Evolutionary conservation across 1,140 invertebrate genomes (phyloP).

Genomic region (Cepaea nemoralis): DNA sequence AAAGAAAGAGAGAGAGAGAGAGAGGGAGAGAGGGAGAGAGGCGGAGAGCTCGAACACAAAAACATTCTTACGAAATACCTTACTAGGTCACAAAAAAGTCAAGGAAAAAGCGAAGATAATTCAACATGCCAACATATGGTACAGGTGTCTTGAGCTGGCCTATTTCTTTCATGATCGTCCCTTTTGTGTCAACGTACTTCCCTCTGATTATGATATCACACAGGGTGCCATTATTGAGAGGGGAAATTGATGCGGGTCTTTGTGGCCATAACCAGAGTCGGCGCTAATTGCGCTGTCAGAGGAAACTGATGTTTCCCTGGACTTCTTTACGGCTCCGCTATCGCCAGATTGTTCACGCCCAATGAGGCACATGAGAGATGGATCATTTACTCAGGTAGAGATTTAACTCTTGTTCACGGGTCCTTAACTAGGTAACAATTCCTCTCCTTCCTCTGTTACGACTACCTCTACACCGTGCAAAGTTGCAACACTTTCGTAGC

Average conservation of each 20-base stretch:
- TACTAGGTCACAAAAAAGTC: background rate
- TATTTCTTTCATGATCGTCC: background rate
- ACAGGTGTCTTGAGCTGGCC: background rate
- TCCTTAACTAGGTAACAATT: too few relatives aligned
- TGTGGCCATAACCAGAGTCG: background rate
- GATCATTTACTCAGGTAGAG: background rate
- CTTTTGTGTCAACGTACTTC: background rate
- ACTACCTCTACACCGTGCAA: too few relatives aligned
- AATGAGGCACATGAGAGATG: background rate
- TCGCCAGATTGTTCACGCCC: conserved; percentile 14
- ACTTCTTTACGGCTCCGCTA: conserved; percentile 1
- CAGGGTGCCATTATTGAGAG: background rate
- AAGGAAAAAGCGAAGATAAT: background rate
- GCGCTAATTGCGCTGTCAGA: conserved; percentile 11
- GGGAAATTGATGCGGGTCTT: conserved; percentile 15
- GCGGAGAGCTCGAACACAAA: background rate
- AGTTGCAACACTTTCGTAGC: too few relatives aligned
- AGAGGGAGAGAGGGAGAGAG: background rate
- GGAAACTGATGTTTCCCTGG: background rate
- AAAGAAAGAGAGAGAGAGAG: too few relatives aligned
- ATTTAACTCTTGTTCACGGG: background rate
- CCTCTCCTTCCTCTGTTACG: too few relatives aligned
- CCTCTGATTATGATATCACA: conserved; percentile 13
- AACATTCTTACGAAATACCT: background rate
- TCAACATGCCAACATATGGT: background rate